phyloP scores from a whole-genome alignment of 35 echinoderm and acorn worm species.

The Apostichopus parvimensis region DNA sequence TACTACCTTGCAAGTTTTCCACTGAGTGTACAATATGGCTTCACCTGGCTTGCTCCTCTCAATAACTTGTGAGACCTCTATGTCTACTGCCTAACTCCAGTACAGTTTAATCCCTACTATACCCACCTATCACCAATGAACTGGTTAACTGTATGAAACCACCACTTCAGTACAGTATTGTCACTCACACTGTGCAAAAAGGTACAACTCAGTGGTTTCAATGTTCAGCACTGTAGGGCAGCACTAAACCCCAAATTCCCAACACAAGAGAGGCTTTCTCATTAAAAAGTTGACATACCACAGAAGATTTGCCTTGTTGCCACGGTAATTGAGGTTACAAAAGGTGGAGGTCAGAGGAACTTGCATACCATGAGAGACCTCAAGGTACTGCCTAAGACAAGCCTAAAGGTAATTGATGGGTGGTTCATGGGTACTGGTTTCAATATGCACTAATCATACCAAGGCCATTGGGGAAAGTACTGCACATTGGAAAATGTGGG shows the following conservation, averaged over 20 bases:
- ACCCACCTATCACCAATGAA: too few relatives aligned
- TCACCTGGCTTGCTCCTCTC: too few relatives aligned
- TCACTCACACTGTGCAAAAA: not conserved
- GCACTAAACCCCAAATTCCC: conserved; percentile 36
- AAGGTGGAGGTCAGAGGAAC: conserved; percentile 56
- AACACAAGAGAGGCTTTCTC: conserved; percentile 4
- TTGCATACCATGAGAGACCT: conserved; percentile 49
- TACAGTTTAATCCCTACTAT: too few relatives aligned
- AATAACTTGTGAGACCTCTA: too few relatives aligned
- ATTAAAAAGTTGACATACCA: conserved; percentile 45
- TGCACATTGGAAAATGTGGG: not conserved
- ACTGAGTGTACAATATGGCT: too few relatives aligned
- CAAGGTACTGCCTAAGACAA: conserved; percentile 40
- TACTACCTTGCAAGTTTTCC: too few relatives aligned
- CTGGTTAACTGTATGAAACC: not conserved
- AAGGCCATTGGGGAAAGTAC: not conserved
- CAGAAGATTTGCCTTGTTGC: conserved; percentile 44
- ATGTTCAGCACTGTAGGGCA: not conserved
- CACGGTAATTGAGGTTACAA: conserved; percentile 57
- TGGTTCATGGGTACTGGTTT: conserved; percentile 29
- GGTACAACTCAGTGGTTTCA: not conserved
- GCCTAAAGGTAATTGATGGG: conserved; percentile 47
- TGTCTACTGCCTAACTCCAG: too few relatives aligned
- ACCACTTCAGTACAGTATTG: not conserved
- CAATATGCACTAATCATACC: conserved; percentile 29